Evolutionary conservation across 1,140 invertebrate genomes (phyloP).

Genomic region (Drosophila pruinosa): DNA sequence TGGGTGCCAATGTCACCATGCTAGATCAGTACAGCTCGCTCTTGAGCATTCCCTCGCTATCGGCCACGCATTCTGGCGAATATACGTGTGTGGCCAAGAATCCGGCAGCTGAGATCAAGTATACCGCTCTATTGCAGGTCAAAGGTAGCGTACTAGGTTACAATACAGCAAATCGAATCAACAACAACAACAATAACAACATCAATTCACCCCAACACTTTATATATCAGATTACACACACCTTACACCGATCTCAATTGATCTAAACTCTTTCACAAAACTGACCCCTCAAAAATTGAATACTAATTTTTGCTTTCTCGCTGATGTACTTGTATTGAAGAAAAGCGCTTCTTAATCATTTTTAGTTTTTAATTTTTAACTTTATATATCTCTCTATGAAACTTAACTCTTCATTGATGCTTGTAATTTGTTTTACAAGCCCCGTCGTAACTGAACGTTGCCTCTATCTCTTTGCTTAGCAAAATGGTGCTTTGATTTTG

Average conservation of each 20-base stretch:
- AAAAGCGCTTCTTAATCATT: slow-evolving; percentile 72
- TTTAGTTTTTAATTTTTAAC: slow-evolving; percentile 57
- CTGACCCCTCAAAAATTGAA: slow-evolving; percentile 52
- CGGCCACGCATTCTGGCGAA: slow-evolving; percentile 89
- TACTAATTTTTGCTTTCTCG: slow-evolving; percentile 65
- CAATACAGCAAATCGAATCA: slow-evolving; percentile 31
- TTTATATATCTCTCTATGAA: slow-evolving; percentile 52
- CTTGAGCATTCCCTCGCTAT: slow-evolving; percentile 90
- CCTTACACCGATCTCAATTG: neutral
- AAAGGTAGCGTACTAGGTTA: slow-evolving; percentile 88
- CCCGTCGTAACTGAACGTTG: slow-evolving; percentile 61
- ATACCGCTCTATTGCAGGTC: slow-evolving; percentile 91
- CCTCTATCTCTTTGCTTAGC: slow-evolving; percentile 39
- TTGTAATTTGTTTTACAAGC: slow-evolving; percentile 21
- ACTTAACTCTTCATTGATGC: slow-evolving; percentile 39
- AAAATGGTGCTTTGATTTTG: slow-evolving; percentile 74
- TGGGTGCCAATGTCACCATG: slow-evolving; percentile 88
- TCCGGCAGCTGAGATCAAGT: slow-evolving; percentile 90
- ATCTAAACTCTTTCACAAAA: slow-evolving; percentile 55
- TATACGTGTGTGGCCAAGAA: slow-evolving; percentile 93
- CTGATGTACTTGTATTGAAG: slow-evolving; percentile 70
- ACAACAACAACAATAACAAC: neutral
- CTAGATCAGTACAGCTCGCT: slow-evolving; percentile 90
- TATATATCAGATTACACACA: slow-evolving; percentile 2
- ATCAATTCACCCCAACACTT: neutral